Evolutionary conservation across 1,140 invertebrate genomes (phyloP).

Genomic region (Microplitis demolitor): DNA sequence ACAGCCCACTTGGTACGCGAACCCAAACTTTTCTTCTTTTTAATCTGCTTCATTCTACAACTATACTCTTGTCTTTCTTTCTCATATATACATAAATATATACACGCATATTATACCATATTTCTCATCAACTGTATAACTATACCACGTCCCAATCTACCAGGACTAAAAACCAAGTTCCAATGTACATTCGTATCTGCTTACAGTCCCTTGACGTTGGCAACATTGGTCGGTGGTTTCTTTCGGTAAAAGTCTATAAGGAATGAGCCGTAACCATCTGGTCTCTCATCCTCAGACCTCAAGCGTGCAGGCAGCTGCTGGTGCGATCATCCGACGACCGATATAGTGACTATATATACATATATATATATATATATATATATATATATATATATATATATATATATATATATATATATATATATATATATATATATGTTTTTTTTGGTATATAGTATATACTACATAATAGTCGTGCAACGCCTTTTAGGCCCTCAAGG

Average conservation of each 20-base stretch:
- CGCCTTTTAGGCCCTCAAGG: conserved; percentile 11
- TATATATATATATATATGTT: no score
- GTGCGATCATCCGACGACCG: neutral
- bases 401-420: no score
- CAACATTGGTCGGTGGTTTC: conserved; percentile 27
- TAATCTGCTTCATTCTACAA: conserved; percentile 28
- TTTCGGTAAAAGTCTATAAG: neutral
- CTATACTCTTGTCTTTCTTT: conserved; percentile 8
- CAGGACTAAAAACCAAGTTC: no score
- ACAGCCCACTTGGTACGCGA: conserved; percentile 49
- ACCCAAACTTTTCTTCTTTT: conserved; percentile 17
- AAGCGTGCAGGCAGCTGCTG: conserved; percentile 7
- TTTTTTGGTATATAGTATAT: no score
- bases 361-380: no score
- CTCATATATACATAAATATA: neutral
- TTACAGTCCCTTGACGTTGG: conserved; percentile 22
- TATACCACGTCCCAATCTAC: no score
- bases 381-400: no score
- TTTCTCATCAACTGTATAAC: no score
- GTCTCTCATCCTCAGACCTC: conserved; percentile 6
- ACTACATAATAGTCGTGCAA: neutral
- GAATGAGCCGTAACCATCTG: conserved; percentile 1
- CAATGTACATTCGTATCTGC: neutral
- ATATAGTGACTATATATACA: neutral
- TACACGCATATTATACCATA: no score